Percentiles rank a stretch among this genome's conserved stretches.
Evolutionary conservation across 2,888 invertebrate genomes (phyloP).

Genomic region (Trichogramma evanescens): DNA sequence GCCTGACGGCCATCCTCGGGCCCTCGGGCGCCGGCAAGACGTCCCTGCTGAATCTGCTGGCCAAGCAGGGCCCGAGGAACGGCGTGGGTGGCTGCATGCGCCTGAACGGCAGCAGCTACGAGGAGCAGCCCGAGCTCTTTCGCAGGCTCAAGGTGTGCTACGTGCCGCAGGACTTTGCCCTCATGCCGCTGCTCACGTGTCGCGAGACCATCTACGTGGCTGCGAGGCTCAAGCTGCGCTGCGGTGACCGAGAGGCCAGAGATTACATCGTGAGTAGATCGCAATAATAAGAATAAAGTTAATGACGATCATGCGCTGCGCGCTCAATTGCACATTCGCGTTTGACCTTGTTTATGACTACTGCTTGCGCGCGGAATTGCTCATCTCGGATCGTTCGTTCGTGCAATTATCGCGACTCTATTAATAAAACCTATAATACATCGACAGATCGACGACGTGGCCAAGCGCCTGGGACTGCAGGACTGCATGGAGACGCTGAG

Average conservation of each 20-base stretch:
- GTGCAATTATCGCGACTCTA: not conserved
- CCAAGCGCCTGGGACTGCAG: conserved; percentile 43
- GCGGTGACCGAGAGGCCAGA: conserved; percentile 24
- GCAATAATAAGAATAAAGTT: not conserved
- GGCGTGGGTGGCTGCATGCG: not conserved
- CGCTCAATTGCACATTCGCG: not conserved
- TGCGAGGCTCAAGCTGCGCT: conserved; percentile 51
- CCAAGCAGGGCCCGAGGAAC: conserved; percentile 50
- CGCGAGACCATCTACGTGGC: conserved; percentile 55
- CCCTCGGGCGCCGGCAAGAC: conserved; percentile 74
- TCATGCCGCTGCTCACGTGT: conserved; percentile 53
- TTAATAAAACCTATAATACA: not conserved
- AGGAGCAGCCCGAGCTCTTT: conserved; percentile 7
- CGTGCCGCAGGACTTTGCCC: conserved; percentile 54
- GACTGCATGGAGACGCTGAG: conserved; percentile 50
- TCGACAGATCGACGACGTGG: conserved; percentile 12
- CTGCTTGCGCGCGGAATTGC: not conserved
- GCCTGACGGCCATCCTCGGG: conserved; percentile 60
- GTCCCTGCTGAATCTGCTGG: conserved; percentile 66
- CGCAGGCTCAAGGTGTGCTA: conserved; percentile 54
- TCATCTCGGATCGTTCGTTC: not conserved
- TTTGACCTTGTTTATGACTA: not conserved
- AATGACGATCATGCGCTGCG: not conserved
- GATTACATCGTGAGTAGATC: conserved; percentile 26
- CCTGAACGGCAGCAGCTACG: conserved; percentile 3